Evolutionary conservation across 2,113 vertebrate genomes (phyloP).

Genomic region (Chaetops frenatus): DNA sequence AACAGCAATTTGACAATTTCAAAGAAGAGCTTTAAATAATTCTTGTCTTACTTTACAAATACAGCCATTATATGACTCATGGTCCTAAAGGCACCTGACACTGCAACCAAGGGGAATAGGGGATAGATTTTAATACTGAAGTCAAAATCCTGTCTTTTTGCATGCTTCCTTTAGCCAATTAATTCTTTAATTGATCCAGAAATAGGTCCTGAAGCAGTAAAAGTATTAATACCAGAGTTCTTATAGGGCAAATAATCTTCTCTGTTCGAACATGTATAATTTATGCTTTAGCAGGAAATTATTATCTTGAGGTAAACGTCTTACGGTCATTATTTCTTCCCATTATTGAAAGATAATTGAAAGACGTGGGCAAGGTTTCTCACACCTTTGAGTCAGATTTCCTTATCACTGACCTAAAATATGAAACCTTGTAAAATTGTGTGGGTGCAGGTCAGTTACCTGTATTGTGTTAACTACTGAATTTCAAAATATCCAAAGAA

Average conservation of each 20-base stretch:
- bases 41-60: neutral
- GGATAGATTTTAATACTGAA: neutral
- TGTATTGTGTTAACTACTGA: neutral
- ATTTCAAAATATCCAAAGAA: neutral
- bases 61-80: neutral
- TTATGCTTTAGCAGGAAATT: neutral
- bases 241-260: neutral
- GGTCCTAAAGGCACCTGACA: neutral
- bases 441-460: neutral
- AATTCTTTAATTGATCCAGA: neutral
- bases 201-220: neutral
- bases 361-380: neutral
- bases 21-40: neutral
- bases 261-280: neutral
- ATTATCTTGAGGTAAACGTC: neutral
- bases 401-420: neutral
- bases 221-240: neutral
- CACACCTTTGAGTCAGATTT: neutral
- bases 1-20: neutral
- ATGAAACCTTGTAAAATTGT: neutral
- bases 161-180: neutral
- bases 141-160: neutral
- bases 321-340: neutral
- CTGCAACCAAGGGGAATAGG: neutral
- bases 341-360: neutral